Conservation (phyloP, 2,113 vertebrate genomes). For the Menura novaehollandiae region DNA sequence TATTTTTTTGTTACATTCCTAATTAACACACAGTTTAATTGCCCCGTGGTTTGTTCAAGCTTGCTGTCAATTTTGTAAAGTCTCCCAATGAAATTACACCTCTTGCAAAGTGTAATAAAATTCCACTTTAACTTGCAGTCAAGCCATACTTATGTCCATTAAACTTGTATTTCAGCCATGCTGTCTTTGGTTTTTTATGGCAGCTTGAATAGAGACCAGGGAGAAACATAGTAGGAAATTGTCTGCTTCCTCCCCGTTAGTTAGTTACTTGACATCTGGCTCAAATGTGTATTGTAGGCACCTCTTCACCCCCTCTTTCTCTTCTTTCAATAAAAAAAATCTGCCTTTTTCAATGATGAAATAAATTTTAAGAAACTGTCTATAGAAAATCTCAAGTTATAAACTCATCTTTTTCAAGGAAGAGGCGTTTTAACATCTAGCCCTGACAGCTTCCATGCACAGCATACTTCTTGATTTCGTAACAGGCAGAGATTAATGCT, state of each 20-base stretch:
- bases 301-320: not conserved
- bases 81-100: not conserved
- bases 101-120: not conserved
- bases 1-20: not conserved
- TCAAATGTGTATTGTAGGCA: not conserved
- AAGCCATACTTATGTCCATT: not conserved
- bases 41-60: not conserved
- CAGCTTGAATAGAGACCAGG: not conserved
- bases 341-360: not conserved
- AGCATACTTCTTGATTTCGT: constrained; percentile 16
- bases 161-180: not conserved
- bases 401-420: not conserved
- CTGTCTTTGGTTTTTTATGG: not conserved
- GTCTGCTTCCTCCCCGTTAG: not conserved
- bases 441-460: not conserved
- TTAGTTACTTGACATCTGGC: constrained; percentile 10
- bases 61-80: not conserved
- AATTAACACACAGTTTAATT: not conserved
- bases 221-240: not conserved
- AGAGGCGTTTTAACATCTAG: not conserved
- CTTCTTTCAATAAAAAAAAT: not conserved
- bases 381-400: not conserved
- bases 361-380: not conserved
- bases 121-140: not conserved
- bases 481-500: constrained; percentile 45